Conservation (phyloP, 2,888 invertebrate genomes). For the Scaptodrosophila latifasciaeformis region DNA sequence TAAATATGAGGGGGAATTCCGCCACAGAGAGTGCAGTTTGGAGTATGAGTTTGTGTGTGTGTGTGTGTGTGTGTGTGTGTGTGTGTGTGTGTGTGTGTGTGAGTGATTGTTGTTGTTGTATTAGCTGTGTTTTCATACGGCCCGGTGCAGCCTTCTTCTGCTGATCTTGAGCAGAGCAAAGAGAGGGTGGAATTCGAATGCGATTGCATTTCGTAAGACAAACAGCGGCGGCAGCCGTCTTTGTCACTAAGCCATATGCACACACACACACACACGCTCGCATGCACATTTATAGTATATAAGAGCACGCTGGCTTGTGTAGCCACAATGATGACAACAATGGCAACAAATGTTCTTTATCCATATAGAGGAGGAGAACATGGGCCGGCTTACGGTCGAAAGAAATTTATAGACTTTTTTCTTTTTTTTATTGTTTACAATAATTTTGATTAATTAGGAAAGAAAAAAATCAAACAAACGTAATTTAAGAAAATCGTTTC, state of each 20-base stretch:
- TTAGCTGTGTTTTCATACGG: conserved; percentile 29
- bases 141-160: conserved; percentile 22
- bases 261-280: conserved; percentile 21
- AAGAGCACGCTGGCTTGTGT: too few relatives aligned
- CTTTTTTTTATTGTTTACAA: too few relatives aligned
- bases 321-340: too few relatives aligned
- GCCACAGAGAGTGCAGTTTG: conserved; percentile 9
- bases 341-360: too few relatives aligned
- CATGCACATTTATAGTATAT: conserved; percentile 41
- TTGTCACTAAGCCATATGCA: conserved; percentile 42
- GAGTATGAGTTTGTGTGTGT: conserved; percentile 1
- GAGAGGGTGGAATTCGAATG: conserved; percentile 38
- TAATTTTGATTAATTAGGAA: too few relatives aligned
- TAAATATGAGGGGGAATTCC: too few relatives aligned
- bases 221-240: conserved; percentile 36
- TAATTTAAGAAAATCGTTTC: too few relatives aligned
- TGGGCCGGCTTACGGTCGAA: too few relatives aligned
- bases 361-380: too few relatives aligned
- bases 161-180: conserved; percentile 10
- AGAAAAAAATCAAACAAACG: too few relatives aligned
- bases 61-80: neutral
- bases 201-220: conserved; percentile 23
- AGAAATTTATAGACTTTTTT: too few relatives aligned
- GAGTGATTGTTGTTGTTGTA: conserved; percentile 25
- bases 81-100: conserved; percentile 6